Evolutionary conservation across 2,797 vertebrate species (phyloP).

Genomic region (Poecilia gillii): DNA sequence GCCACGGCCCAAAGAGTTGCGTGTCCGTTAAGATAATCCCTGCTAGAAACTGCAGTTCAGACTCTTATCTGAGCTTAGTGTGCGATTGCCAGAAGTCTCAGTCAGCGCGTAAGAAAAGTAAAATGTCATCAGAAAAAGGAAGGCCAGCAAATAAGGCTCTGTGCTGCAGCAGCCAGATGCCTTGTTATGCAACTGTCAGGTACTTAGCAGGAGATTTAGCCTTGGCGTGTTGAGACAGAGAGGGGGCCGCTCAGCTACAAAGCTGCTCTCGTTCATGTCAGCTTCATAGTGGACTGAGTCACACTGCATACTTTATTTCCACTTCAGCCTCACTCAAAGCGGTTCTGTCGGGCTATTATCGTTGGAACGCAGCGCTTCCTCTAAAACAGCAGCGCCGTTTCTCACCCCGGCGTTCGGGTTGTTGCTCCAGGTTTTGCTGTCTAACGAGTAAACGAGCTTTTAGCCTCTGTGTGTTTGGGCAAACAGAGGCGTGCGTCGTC

Average conservation of each 20-base stretch:
- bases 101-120: neutral
- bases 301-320: neutral
- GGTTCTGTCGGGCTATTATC: neutral
- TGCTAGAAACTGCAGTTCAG: neutral
- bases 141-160: neutral
- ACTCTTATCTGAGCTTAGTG: neutral
- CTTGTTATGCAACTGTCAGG: neutral
- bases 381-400: neutral
- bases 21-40: neutral
- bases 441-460: neutral
- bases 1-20: neutral
- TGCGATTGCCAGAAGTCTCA: neutral
- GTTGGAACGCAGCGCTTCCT: neutral
- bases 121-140: neutral
- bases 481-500: neutral
- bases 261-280: neutral
- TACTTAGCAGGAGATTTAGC: neutral
- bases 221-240: neutral
- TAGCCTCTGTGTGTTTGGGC: neutral
- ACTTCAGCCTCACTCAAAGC: neutral
- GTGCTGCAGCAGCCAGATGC: neutral
- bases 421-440: neutral
- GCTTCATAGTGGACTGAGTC: neutral
- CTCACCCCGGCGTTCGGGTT: neutral
- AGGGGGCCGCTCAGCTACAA: neutral